Conservation (phyloP, 2,888 invertebrate genomes). For the Epirrhoe tristata region DNA sequence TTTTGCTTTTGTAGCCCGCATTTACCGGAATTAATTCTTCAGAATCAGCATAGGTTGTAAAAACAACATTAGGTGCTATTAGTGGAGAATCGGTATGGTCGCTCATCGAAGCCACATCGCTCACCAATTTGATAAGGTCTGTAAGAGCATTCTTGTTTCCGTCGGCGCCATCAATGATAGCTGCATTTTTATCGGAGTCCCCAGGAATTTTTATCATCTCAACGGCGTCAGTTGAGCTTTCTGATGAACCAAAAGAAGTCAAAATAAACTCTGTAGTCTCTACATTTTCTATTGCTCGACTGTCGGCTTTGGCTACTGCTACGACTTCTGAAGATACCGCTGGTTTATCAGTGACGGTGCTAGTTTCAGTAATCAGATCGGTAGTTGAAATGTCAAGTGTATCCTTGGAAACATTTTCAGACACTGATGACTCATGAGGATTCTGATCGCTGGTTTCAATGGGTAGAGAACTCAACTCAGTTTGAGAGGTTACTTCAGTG, state of each 20-base stretch:
- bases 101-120: conserved; percentile 78
- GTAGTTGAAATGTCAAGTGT: conserved; percentile 56
- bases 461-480: conserved; percentile 75
- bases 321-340: conserved; percentile 58
- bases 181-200: conserved; percentile 59
- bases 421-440: conserved; percentile 65
- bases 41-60: conserved; percentile 69
- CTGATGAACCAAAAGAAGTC: conserved; percentile 68
- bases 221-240: conserved; percentile 69
- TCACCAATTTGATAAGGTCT: conserved; percentile 76
- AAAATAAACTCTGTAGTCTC: conserved; percentile 76
- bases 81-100: conserved; percentile 65
- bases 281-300: conserved; percentile 62
- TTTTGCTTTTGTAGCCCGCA: conserved; percentile 78
- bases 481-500: conserved; percentile 74
- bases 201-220: conserved; percentile 71
- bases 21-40: conserved; percentile 79
- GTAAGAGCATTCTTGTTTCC: conserved; percentile 65
- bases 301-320: conserved; percentile 56
- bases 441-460: conserved; percentile 80
- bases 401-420: conserved; percentile 63
- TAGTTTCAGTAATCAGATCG: conserved; percentile 51
- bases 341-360: conserved; percentile 54
- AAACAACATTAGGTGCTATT: conserved; percentile 43
- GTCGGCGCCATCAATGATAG: conserved; percentile 64